Conservation (phyloP, 2,797 vertebrate species). For the Sebastiscus albofasciatus region DNA sequence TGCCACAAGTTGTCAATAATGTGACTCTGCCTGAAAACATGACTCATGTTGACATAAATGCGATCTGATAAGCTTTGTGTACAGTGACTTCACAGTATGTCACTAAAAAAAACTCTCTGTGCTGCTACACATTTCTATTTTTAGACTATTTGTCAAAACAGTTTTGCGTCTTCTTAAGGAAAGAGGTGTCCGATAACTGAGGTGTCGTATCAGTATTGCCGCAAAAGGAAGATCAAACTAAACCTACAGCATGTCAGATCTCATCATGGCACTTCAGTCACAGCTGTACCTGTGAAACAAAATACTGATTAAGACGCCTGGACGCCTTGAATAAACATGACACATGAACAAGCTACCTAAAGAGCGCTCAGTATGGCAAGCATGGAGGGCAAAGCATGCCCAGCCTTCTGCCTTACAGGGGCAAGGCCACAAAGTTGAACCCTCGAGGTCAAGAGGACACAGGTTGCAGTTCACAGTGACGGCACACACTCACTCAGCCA, state of each 20-base stretch:
- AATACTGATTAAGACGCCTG: constrained; percentile 41
- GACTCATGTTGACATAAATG: not conserved
- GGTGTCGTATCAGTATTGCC: constrained; percentile 9
- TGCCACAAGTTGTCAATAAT: not conserved
- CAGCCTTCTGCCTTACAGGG: constrained; percentile 59
- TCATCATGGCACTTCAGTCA: not conserved
- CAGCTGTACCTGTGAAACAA: constrained; percentile 37
- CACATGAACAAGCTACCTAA: constrained; percentile 46
- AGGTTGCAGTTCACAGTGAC: constrained; percentile 29
- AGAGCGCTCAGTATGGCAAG: constrained; percentile 39
- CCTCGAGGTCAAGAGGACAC: constrained; percentile 47
- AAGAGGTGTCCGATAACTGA: constrained; percentile 6
- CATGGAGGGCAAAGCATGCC: constrained; percentile 31
- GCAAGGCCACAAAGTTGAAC: constrained; percentile 41
- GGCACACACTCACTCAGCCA: constrained; percentile 33
- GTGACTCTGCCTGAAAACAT: not conserved
- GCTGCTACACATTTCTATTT: not conserved
- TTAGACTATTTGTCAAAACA: not conserved
- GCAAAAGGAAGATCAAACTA: constrained; percentile 3
- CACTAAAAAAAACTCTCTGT: not conserved
- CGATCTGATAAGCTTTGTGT: not conserved
- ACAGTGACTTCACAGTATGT: not conserved
- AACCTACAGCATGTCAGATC: constrained; percentile 11
- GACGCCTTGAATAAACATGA: constrained; percentile 50
- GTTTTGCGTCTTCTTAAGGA: not conserved